Percentiles rank a stretch among this genome's conserved stretches.
Conservation (phyloP, 2,797 vertebrate genomes). For the Dipus sagitta region DNA sequence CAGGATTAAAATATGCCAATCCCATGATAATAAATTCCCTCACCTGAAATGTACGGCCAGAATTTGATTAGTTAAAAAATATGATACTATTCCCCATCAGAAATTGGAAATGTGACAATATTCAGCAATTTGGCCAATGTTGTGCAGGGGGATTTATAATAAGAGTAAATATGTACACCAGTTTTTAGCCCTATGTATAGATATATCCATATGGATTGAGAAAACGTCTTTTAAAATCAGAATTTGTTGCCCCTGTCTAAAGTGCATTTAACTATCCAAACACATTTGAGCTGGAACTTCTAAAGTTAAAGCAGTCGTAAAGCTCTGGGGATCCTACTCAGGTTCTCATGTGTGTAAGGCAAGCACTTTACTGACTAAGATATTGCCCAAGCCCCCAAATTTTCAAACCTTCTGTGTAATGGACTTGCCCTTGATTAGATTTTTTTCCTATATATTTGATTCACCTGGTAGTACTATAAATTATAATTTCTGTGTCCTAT, state of each 20-base stretch:
- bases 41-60: background rate
- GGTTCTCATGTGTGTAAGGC: too few species aligned
- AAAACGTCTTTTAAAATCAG: conserved; percentile 60
- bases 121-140: conserved; percentile 60
- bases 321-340: too few species aligned
- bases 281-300: conserved; percentile 59
- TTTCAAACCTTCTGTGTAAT: conserved; percentile 1
- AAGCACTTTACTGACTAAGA: too few species aligned
- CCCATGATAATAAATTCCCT: conserved; percentile 46
- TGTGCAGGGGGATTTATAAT: background rate
- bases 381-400: too few species aligned
- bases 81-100: conserved; percentile 50
- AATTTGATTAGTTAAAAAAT: conserved; percentile 38
- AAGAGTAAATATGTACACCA: background rate
- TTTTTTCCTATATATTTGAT: background rate
- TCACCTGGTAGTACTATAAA: background rate
- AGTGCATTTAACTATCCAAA: conserved; percentile 49
- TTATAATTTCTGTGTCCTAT: conserved; percentile 8
- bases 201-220: conserved; percentile 18
- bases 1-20: conserved; percentile 23
- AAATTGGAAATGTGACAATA: conserved; percentile 51
- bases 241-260: conserved; percentile 39
- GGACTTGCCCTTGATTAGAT: background rate
- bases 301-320: conserved; percentile 69
- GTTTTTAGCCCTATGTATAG: conserved; percentile 29